Base-by-base conservation (phyloP, 1,140 invertebrate species). In the Acromyrmex echinatior region DNA sequence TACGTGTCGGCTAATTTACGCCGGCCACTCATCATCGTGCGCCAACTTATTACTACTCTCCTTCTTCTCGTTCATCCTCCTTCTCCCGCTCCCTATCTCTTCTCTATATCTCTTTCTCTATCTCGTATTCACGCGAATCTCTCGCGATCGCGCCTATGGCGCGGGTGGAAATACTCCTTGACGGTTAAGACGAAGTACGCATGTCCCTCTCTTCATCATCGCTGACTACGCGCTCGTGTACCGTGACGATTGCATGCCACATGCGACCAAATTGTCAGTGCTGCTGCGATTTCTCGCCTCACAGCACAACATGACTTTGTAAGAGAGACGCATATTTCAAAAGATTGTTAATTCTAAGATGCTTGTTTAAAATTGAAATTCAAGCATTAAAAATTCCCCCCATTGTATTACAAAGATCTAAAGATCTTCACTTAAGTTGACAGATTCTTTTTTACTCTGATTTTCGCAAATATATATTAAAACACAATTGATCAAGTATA, bases 1-100 rank as follows among this genome's bases (percentile, higher is more conserved):
- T 93, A 93, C 92, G 93, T 76, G 88, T 80, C 82, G 91, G 85
- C 90, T 92, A 93, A 93, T 93, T 93, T 93, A 92, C 93, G 92
- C 88, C 89, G 90, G 90, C 93, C 92, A 93, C 92, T 93, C 90
- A 93, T 93, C 92, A 93, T 92, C 89, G 65, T 76, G 87, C 56
- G 80, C 71, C 88, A 71, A 73, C 90, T 92, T 93, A 93, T 93
- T 92, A 92, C 91, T 63, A 85, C 49, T 86, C 87, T 89, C 39
- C 78, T 84, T 73, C 81, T 90, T 31, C 70, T 84, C 76, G 0
- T 66, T 86, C 77, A 39, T 31, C 65, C 51, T 65, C 51, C 25
- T 51, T 18, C 51, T 88, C 80, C 39, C 70, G 39, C n/a, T 76
- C 10, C 53, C 53, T 14, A 39, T 71, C 31, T 63, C 77, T 60